Base-by-base conservation (phyloP, 2,888 invertebrate genomes). In the Zygaena filipendulae region DNA sequence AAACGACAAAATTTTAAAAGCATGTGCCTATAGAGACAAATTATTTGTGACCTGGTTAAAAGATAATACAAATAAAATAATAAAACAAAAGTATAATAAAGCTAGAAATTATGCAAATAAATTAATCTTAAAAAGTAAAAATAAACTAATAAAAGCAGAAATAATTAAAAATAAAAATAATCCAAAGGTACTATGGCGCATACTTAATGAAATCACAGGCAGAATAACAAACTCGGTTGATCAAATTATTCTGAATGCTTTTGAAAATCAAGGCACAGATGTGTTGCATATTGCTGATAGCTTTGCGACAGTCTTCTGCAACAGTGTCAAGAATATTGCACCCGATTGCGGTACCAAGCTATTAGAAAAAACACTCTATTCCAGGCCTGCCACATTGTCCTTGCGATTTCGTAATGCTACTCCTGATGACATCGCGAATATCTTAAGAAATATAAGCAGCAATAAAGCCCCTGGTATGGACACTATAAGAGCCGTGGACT, bases 11-110 rank as follows among this genome's bases (percentile, higher is more conserved):
- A 32, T 35, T 19, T 23, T 24, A 21, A 32, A 23, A 13, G 26
- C 30, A n/a, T 38, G 39, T 32, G 13, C 32, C 11, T 24, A 38
- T 18, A 36, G 32, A 11, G 38, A 37, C 14, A 11, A 32, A 21
- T 25, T 42, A 30, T 42, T 31, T 29, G 9, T 9, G 10, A 20
- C 35, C 19, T 42, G 39, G 42, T 27, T 26, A 24, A 29, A 33
- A 11, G 32, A 39, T 9, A 21, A 27, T 2, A 29, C 13, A 23
- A 35, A 42, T 21, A 29, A 19, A 19, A 25, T 33, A 21, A 8
- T 30, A 28, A 27, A 29, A 30, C 19, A 28, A 30, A 25, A 36
- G 6, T 33, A 33, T 27, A 36, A 36, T 16, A 31, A 33, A 28
- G 20, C 18, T 13, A 28, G 32, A 25, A 32, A 35, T 19, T 7